Conservation (phyloP, 1,140 invertebrate genomes). For the Drosophila sp. region DNA sequence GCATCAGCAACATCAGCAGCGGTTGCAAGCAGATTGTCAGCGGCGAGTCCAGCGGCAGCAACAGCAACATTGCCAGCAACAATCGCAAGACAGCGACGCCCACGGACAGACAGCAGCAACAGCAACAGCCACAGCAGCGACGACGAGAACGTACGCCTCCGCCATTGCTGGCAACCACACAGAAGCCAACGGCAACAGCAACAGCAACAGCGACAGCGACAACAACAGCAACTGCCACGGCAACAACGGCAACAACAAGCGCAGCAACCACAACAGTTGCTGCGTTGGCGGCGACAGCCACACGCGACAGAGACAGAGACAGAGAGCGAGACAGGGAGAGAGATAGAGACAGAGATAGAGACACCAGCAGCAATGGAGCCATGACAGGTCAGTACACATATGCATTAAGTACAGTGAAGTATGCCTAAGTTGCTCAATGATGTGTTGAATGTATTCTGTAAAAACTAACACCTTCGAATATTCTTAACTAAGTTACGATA, state of each 20-base stretch:
- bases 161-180: constrained; percentile 44
- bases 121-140: constrained; percentile 37
- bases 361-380: constrained; percentile 64
- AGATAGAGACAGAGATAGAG: constrained; percentile 16
- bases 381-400: constrained; percentile 73
- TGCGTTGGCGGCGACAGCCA: constrained; percentile 39
- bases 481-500: not conserved
- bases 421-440: not conserved
- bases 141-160: constrained; percentile 49
- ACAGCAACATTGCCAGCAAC: constrained; percentile 48
- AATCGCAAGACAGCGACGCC: constrained; percentile 49
- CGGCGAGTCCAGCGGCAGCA: constrained; percentile 46
- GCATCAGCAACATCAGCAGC: constrained; percentile 56
- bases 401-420: constrained; percentile 39
- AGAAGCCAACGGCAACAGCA: constrained; percentile 45
- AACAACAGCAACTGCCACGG: constrained; percentile 24
- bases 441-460: too few relatives aligned
- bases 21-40: constrained; percentile 58
- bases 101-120: constrained; percentile 11
- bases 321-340: constrained; percentile 31
- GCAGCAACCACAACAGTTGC: constrained; percentile 37
- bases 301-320: constrained; percentile 35
- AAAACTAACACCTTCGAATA: too few relatives aligned
- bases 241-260: constrained; percentile 37
- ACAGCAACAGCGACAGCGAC: constrained; percentile 40